These are phyloP conservation scores for Biston betularia DNA, from an alignment of 2,888 invertebrate genomes.

Conservation along the genomic window DNA sequence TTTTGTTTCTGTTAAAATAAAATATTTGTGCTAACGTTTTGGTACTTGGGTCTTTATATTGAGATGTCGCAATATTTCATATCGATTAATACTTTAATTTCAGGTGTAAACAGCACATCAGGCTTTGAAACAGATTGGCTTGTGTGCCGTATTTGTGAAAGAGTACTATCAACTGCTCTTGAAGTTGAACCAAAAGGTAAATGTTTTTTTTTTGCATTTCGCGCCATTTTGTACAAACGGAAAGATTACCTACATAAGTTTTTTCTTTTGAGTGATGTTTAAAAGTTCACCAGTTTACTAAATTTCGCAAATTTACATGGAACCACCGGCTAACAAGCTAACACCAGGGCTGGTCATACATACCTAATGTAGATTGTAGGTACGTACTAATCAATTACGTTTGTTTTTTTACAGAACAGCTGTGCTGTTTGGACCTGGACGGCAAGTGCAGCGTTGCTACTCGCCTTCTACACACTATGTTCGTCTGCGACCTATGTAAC, in stretches of 20 bases:
- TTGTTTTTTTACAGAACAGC: slow-evolving; percentile 60
- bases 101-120: slow-evolving; percentile 53
- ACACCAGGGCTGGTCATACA: no score
- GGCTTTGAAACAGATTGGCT: slow-evolving; percentile 77
- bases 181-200: slow-evolving; percentile 76
- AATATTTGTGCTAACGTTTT: not conserved
- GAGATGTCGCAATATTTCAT: not conserved
- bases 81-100: slow-evolving; percentile 28
- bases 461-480: slow-evolving; percentile 72
- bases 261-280: no score
- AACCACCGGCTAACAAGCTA: no score
- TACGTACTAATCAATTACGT: no score
- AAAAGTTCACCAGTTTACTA: no score
- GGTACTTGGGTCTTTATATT: no score
- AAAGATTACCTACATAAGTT: no score
- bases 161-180: slow-evolving; percentile 74
- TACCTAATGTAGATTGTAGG: no score
- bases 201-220: not conserved
- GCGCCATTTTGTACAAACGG: not conserved
- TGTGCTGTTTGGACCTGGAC: slow-evolving; percentile 68
- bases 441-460: slow-evolving; percentile 64
- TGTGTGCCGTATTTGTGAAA: slow-evolving; percentile 73
- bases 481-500: slow-evolving; percentile 75
- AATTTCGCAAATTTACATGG: no score
- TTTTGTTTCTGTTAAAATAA: not conserved